A percentile compares a stretch with the other conserved stretches of the same genome.
These are phyloP conservation scores for Tipula vernalis DNA, from an alignment of 2,888 invertebrate genomes.

Conservation along the genomic window DNA sequence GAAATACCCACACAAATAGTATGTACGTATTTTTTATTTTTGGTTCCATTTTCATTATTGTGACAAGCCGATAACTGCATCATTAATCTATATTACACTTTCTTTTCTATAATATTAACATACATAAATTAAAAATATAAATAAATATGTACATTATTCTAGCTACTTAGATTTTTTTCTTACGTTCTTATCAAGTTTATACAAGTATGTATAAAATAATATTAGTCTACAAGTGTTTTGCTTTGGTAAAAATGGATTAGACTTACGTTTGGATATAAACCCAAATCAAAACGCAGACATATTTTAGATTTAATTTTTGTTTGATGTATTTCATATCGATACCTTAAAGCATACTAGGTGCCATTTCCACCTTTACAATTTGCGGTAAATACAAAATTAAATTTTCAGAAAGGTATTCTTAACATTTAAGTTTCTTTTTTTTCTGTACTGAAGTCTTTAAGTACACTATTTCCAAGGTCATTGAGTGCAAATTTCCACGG, in stretches of 20 bases:
- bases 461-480: too few relatives aligned
- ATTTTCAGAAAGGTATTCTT: too few relatives aligned
- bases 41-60: background rate
- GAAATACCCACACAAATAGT: background rate
- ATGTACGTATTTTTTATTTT: background rate
- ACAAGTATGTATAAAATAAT: background rate
- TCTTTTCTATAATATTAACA: background rate
- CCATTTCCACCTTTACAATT: too few relatives aligned
- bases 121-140: background rate
- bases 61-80: background rate
- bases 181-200: background rate
- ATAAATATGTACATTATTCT: background rate
- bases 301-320: too few relatives aligned
- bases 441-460: too few relatives aligned
- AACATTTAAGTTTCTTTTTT: too few relatives aligned
- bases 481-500: too few relatives aligned
- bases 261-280: too few relatives aligned
- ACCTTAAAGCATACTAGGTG: too few relatives aligned
- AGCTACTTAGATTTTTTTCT: background rate
- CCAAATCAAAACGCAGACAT: too few relatives aligned
- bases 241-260: background rate
- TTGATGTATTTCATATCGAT: too few relatives aligned
- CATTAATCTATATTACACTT: background rate
- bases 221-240: background rate
- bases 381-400: too few relatives aligned